These are phyloP conservation scores for Drosophila nigromelanica DNA, from an alignment of 1,140 invertebrate genomes.

Conservation along the genomic window DNA sequence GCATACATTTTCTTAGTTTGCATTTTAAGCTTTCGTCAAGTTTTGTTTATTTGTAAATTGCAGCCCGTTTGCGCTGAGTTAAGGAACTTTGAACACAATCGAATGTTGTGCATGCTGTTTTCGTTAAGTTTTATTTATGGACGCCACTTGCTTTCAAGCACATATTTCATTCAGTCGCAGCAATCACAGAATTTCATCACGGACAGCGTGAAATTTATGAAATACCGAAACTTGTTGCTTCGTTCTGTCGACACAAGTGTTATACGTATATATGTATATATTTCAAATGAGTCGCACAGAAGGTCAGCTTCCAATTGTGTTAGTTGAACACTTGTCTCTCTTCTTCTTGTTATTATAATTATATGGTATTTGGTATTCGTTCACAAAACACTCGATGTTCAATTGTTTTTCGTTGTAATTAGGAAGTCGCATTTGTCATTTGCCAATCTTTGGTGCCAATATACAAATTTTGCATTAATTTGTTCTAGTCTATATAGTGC, in stretches of 20 bases:
- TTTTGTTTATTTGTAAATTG: not conserved
- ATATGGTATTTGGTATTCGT: constrained; percentile 14
- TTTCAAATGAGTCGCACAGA: constrained; percentile 27
- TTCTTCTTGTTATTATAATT: constrained; percentile 26
- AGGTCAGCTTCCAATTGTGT: constrained; percentile 51
- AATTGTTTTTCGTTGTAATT: constrained; percentile 35
- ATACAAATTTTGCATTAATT: constrained; percentile 40
- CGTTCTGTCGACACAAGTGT: constrained; percentile 23
- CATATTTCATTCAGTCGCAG: not conserved
- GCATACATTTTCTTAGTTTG: too few species aligned
- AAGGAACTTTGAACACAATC: not conserved
- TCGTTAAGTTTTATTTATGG: constrained; percentile 7
- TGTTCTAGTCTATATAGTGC: constrained; percentile 22
- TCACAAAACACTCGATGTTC: constrained; percentile 1
- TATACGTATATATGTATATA: constrained; percentile 5
- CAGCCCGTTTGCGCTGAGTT: constrained; percentile 1
- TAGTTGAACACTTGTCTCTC: constrained; percentile 24
- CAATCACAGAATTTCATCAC: constrained; percentile 38
- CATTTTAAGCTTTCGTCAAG: constrained; percentile 3
- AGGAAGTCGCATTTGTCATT: constrained; percentile 56
- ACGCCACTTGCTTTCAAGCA: not conserved
- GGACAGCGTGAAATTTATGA: constrained; percentile 7
- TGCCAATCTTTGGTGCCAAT: constrained; percentile 40
- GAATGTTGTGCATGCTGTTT: not conserved
- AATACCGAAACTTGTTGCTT: constrained; percentile 37